phyloP scores from a whole-genome alignment of 2,888 invertebrate species.

The Parasteatoda lunata region DNA sequence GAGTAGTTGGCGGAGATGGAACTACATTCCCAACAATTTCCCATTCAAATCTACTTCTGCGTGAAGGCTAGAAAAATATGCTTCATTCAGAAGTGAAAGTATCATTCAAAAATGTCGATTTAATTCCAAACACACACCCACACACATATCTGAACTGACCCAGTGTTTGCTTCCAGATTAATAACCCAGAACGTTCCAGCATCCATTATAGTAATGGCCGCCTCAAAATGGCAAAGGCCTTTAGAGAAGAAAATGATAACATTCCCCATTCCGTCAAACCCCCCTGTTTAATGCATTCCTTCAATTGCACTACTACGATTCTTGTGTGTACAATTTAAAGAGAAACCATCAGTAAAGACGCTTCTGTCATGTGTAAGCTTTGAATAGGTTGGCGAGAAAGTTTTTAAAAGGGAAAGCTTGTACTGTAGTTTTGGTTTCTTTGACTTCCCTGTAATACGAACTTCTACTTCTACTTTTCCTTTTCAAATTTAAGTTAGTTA shows the following conservation, averaged over 20 bases:
- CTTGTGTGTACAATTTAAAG: not conserved
- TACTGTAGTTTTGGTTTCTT: slow-evolving; percentile 12
- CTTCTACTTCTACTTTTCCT: not conserved
- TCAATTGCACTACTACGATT: not conserved
- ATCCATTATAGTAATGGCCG: slow-evolving; percentile 45
- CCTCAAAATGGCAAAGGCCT: slow-evolving; percentile 15
- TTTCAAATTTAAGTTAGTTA: slow-evolving; percentile 32
- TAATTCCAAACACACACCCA: slow-evolving; percentile 36
- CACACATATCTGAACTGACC: not conserved
- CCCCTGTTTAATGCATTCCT: slow-evolving; percentile 5
- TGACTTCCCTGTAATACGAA: not conserved
- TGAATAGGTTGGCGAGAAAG: slow-evolving; percentile 11
- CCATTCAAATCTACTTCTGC: slow-evolving; percentile 16
- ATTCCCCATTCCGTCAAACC: not conserved
- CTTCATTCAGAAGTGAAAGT: slow-evolving; percentile 18
- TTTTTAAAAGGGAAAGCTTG: slow-evolving; percentile 58
- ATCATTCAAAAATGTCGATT: slow-evolving; percentile 53
- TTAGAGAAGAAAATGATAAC: slow-evolving; percentile 44
- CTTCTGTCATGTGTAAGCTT: not conserved
- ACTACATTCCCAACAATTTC: not conserved
- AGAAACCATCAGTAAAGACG: not conserved
- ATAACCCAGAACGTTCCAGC: slow-evolving; percentile 47
- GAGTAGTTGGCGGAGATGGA: not conserved
- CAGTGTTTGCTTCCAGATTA: slow-evolving; percentile 41
- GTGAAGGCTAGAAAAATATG: slow-evolving; percentile 21